Percentiles rank a stretch among this genome's conserved stretches.
Evolutionary conservation across 2,113 vertebrate genomes (phyloP).

Genomic region (Oceanodroma tethys): DNA sequence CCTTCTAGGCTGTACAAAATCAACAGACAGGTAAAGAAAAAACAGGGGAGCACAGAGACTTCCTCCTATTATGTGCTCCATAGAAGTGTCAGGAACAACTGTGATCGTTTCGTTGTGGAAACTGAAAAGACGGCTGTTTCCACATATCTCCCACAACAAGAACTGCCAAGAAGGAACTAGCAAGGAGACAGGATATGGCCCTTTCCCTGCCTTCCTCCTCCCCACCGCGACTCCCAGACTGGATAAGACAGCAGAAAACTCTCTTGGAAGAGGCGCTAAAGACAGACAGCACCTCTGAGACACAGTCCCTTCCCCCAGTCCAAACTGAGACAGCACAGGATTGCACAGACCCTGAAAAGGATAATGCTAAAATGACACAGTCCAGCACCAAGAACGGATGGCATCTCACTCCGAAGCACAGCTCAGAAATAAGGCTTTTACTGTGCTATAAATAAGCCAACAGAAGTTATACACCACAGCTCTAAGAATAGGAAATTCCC

Average conservation of each 20-base stretch:
- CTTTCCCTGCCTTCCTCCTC: slow-evolving; percentile 35
- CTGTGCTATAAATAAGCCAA: slow-evolving; percentile 5
- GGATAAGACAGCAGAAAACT: not conserved
- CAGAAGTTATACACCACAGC: not conserved
- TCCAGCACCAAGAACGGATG: not conserved
- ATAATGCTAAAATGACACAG: not conserved
- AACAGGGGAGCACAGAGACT: not conserved
- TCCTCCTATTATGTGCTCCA: not conserved
- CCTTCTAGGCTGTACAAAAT: not conserved
- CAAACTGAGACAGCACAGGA: not conserved
- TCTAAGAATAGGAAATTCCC: slow-evolving; percentile 1
- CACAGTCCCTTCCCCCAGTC: not conserved
- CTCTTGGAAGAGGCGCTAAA: not conserved
- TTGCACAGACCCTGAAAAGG: not conserved
- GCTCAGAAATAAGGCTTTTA: slow-evolving; percentile 19
- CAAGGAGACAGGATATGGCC: not conserved
- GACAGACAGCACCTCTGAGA: not conserved
- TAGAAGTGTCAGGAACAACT: not conserved
- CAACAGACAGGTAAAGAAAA: not conserved
- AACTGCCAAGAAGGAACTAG: not conserved
- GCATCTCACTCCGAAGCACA: not conserved
- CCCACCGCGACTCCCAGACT: not conserved
- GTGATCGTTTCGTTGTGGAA: not conserved
- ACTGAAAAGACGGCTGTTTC: not conserved
- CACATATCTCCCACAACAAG: not conserved